Evolutionary conservation across 2,797 vertebrate genomes (phyloP).

Genomic region (Molossus alvarezi): DNA sequence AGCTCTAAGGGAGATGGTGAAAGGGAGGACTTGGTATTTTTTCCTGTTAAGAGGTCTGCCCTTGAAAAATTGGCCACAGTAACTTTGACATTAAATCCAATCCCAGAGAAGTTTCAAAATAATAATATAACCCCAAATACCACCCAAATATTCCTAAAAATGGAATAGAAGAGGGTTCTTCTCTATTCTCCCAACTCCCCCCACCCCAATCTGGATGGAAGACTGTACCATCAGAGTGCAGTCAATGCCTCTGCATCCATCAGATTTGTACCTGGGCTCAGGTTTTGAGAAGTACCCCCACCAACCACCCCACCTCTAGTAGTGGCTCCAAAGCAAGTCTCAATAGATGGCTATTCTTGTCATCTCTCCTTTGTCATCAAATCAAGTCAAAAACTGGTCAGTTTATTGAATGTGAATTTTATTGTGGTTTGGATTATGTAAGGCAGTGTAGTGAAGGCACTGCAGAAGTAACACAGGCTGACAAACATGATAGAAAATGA

Average conservation of each 20-base stretch:
- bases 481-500: constrained; percentile 71
- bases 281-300: not conserved
- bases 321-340: not conserved
- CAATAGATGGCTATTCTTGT: not conserved
- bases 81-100: constrained; percentile 1
- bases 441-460: constrained; percentile 77
- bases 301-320: not conserved
- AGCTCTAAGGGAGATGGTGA: not conserved
- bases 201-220: not conserved
- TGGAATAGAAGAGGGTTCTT: not conserved
- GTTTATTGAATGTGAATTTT: constrained; percentile 81
- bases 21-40: not conserved
- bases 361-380: constrained; percentile 20
- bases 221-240: not conserved
- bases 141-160: not conserved
- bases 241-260: not conserved
- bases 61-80: not conserved
- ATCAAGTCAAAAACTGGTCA: constrained; percentile 54
- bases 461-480: constrained; percentile 72
- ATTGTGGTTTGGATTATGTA: constrained; percentile 82
- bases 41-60: not conserved
- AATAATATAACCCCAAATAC: not conserved
- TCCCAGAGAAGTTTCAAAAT: not conserved
- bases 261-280: not conserved
- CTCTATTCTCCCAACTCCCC: not conserved